Base-by-base conservation (phyloP, 2,888 invertebrate genomes). In the Netelia inedita region DNA sequence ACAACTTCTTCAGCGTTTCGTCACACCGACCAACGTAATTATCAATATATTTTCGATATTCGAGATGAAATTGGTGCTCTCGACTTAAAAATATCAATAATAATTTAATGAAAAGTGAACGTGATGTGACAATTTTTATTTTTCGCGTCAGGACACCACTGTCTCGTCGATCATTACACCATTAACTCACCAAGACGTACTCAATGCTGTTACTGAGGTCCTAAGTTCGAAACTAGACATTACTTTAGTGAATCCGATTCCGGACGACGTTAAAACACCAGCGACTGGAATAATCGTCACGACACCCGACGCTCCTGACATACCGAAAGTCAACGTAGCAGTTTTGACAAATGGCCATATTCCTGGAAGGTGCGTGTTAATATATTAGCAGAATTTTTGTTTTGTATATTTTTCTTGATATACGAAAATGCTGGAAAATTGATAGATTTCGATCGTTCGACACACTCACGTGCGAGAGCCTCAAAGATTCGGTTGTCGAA, bases 301-400 rank as follows among this genome's bases (percentile, higher is more conserved):
- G 28, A 88, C 87, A 3, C 87, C 87, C 16, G 65, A 84, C 68
- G 87, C 87, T 8, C 88, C 88, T 0, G 84, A 82, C 2, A 71
- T 87, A 46, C 66, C 81, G 28, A 86, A 87, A 79, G 16, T 81
- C 1, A 83, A 83, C 78, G 19, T 46, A 14, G 82, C 86, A 21
- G n/a, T 46, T 19, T 35, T n/a, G n/a, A 23, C 57, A 10, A 81
- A 85, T 79, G 55, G 57, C 59, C 74, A 59, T 43, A 71, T 75
- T 57, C 6, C 73, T 10, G 79, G 69, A 72, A 82, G 85, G 85
- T 85, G 10, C 41, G 46, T 50, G 8, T 10, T 14, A 46, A 46
- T 71, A 57, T 57, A 35, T 57, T 57, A 57, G 1, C 41, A 14
- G 5, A 16, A 76, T 55, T 55, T 5, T 1, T 11, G 3, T 66